These are phyloP conservation scores for Okamejei kenojei DNA, from an alignment of 2,797 vertebrate species.

Conservation along the genomic window DNA sequence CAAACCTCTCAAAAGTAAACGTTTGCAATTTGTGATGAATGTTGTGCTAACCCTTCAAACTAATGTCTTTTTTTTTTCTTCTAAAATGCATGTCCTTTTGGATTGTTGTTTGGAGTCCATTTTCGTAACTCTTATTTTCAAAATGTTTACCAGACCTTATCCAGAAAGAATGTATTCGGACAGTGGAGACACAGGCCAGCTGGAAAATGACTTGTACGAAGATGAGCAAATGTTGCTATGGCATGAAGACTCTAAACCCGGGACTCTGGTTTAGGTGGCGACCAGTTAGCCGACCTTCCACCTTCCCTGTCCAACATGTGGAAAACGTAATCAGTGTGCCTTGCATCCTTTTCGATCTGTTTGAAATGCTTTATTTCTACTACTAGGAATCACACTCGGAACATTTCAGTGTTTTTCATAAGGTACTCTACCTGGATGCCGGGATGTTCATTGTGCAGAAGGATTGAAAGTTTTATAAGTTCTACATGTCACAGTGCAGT, in stretches of 20 bases:
- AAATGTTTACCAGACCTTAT: conserved; percentile 63
- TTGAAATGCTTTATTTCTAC: conserved; percentile 29
- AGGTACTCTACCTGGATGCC: conserved; percentile 21
- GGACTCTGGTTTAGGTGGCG: conserved; percentile 79
- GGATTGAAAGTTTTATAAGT: not conserved
- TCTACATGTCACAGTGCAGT: not conserved
- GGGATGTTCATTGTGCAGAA: not conserved
- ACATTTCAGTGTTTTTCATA: not conserved
- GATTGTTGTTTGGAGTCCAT: conserved; percentile 42
- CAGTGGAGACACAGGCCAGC: conserved; percentile 49
- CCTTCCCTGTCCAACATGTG: conserved; percentile 47
- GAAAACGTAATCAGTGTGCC: conserved; percentile 64
- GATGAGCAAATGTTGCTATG: conserved; percentile 75
- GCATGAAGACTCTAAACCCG: conserved; percentile 90
- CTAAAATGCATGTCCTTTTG: conserved; percentile 41
- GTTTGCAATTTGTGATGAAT: conserved; percentile 9
- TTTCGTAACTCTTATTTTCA: conserved; percentile 40
- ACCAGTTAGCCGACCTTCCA: conserved; percentile 22
- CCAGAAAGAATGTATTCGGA: conserved; percentile 67
- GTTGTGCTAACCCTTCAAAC: not conserved
- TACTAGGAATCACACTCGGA: not conserved
- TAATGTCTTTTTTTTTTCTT: not conserved
- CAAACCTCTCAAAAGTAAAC: not conserved
- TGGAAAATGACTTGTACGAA: conserved; percentile 59
- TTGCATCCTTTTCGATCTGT: conserved; percentile 56